Base-by-base conservation (phyloP, 2,797 vertebrate species). In the Silurus lanzhouensis region DNA sequence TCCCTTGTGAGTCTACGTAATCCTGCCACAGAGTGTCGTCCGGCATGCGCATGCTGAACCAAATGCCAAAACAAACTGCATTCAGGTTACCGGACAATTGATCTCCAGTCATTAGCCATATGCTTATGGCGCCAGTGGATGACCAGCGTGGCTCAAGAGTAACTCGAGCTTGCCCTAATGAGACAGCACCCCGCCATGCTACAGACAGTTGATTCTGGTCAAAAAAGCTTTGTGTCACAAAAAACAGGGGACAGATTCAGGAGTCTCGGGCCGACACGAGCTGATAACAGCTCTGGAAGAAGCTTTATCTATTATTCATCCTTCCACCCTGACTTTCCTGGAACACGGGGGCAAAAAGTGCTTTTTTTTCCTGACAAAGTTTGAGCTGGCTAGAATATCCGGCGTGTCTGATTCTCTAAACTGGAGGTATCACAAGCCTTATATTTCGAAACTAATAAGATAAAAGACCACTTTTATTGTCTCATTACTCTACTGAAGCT, bases 71-170 rank as follows among this genome's bases (percentile, higher is more conserved):
- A 93, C 92, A 93, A 93, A 93, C 92, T 93, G 93, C 94, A 94
- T 91, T 90, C 91, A 91, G 92, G 90, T 94, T 93, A 93, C 92
- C 90, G 87, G 80, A 84, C 77, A 91, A 95, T 95, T 92, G 94
- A 95, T 95, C 94, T 94, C 91, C 93, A 93, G 94, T 94, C 95
- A 94, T 94, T 94, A 94, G 92, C 90, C 87, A 93, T 95, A 93
- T 94, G 92, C 92, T 92, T 91, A 92, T 94, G 93, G 93, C 94
- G 93, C 93, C 94, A 93, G 92, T 92, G 92, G 92, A 90, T 92
- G 93, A 92, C 92, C 91, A 92, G 90, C 89, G 87, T 87, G 92
- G 87, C 91, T 93, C 88, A 86, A 87, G 87, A 90, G 93, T 93
- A 95, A 95, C 87, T 91, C 82, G 91, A 91, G 83, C 89, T 78